Conservation (phyloP, 2,797 vertebrate genomes). For the Hapalemur alaotrensis region DNA sequence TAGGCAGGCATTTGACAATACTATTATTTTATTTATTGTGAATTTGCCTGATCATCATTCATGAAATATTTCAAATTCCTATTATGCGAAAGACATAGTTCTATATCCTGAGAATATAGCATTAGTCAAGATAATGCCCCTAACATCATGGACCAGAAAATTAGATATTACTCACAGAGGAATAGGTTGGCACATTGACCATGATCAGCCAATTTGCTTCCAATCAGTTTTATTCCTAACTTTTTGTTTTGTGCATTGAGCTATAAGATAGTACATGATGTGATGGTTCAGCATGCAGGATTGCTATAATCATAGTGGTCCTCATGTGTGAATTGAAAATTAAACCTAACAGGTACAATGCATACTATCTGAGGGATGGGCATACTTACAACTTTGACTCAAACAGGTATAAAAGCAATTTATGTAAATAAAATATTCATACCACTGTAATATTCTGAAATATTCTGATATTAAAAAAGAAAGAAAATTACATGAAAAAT, state of each 20-base stretch:
- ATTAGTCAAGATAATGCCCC: neutral
- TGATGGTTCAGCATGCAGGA: neutral
- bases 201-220: neutral
- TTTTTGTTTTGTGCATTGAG: neutral
- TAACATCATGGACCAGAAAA: neutral
- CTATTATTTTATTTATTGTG: neutral
- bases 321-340: neutral
- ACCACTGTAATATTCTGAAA: no score
- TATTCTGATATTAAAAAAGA: no score
- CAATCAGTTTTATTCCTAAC: neutral
- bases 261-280: neutral
- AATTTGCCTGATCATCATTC: neutral
- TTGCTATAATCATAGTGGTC: neutral
- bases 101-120: neutral
- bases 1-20: neutral
- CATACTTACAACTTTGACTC: no score
- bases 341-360: no score
- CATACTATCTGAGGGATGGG: no score
- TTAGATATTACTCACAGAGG: neutral
- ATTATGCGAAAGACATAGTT: neutral
- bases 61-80: neutral
- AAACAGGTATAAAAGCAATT: no score
- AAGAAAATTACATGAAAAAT: neutral
- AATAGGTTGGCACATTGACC: neutral
- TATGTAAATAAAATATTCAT: no score